A percentile compares a stretch with the other conserved stretches of the same genome.
These are phyloP conservation scores for Rissa tridactyla DNA, from an alignment of 2,113 vertebrate genomes.

Conservation along the genomic window DNA sequence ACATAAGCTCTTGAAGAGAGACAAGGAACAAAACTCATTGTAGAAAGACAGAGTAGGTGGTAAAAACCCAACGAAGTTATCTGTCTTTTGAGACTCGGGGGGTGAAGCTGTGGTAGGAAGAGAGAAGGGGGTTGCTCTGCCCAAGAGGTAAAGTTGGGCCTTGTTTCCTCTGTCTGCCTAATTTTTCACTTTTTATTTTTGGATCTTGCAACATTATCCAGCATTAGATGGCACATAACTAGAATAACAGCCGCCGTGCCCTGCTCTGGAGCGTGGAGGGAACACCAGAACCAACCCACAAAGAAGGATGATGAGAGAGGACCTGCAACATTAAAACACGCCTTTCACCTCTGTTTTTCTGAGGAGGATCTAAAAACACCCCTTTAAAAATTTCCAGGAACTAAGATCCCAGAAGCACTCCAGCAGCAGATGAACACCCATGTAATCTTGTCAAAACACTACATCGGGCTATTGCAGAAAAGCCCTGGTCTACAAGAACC, in stretches of 20 bases:
- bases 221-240: neutral
- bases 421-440: neutral
- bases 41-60: neutral
- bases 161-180: neutral
- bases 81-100: neutral
- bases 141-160: neutral
- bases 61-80: neutral
- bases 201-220: conserved; percentile 3
- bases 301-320: neutral
- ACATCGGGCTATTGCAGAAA: fast-evolving
- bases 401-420: neutral
- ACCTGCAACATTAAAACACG: neutral
- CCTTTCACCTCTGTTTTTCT: neutral
- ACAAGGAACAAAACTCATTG: neutral
- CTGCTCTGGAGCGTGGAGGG: fast-evolving
- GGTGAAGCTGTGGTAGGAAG: neutral
- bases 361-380: neutral
- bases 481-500: neutral
- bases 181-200: conserved; percentile 41
- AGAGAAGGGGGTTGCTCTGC: neutral
- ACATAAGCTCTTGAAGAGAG: neutral
- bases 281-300: neutral
- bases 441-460: fast-evolving
- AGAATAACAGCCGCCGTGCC: neutral
- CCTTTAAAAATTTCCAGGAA: neutral